Conservation (phyloP, 2,113 vertebrate genomes). For the Zingel zingel region DNA sequence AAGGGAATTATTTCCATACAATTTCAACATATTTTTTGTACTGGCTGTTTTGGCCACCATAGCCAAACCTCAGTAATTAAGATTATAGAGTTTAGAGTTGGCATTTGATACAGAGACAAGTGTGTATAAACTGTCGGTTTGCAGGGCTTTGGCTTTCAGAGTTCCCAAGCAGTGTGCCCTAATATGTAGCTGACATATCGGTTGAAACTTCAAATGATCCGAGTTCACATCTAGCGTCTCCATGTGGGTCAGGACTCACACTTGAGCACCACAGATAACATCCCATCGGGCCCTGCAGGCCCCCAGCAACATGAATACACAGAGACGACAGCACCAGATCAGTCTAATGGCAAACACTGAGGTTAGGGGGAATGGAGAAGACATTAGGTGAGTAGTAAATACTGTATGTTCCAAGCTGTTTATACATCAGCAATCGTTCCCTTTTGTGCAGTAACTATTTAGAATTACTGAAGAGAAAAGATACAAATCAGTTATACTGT, state of each 20-base stretch:
- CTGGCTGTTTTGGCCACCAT: constrained; percentile 49
- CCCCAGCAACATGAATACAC: neutral
- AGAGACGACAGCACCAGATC: neutral
- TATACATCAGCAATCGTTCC: neutral
- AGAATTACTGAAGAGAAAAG: neutral
- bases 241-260: neutral
- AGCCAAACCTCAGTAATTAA: constrained; percentile 60
- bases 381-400: neutral
- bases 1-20: constrained; percentile 49
- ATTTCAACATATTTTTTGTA: constrained; percentile 47
- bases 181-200: constrained; percentile 6
- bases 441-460: neutral
- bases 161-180: neutral
- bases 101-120: constrained; percentile 64
- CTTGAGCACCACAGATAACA: neutral
- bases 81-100: constrained; percentile 49
- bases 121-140: constrained; percentile 38
- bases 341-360: neutral
- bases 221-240: neutral
- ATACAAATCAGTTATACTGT: constrained; percentile 1
- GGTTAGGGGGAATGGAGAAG: neutral
- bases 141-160: neutral
- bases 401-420: neutral
- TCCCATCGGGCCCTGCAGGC: neutral
- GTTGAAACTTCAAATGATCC: neutral